Conservation (phyloP, 2,797 vertebrate species). For the Bradypus variegatus region DNA sequence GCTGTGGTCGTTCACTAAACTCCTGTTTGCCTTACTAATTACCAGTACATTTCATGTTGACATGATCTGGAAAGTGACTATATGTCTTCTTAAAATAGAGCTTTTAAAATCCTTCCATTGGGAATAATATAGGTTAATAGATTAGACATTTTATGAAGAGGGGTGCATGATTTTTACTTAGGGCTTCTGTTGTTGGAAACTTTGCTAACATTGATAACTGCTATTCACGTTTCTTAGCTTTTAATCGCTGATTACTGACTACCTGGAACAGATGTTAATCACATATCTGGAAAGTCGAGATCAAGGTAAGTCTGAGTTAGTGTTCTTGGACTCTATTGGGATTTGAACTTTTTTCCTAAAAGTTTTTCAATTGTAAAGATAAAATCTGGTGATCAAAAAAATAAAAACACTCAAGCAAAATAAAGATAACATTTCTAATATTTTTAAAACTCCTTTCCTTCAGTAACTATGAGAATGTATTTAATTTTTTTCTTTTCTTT, state of each 20-base stretch:
- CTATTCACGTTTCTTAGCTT: neutral
- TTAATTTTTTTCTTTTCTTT: neutral
- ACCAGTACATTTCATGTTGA: constrained; percentile 48
- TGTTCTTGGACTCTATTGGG: neutral
- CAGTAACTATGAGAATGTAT: neutral
- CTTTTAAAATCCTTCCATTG: neutral
- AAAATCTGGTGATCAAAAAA: neutral
- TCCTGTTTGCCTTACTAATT: constrained; percentile 58
- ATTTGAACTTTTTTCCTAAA: neutral
- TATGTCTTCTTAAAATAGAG: constrained; percentile 3
- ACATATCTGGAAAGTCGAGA: neutral
- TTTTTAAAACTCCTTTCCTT: neutral
- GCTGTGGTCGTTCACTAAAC: constrained; percentile 35
- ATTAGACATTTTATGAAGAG: neutral
- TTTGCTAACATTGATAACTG: neutral
- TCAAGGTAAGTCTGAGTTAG: neutral
- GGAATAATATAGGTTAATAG: neutral
- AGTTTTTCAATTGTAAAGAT: neutral
- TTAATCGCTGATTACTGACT: neutral
- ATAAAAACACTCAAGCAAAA: neutral
- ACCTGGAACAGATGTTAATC: neutral
- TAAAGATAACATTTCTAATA: neutral
- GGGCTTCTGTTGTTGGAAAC: neutral
- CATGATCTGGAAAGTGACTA: neutral
- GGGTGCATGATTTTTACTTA: neutral